Evolutionary conservation across 2,888 invertebrate genomes (phyloP).

Genomic region (Embidobia sp.): DNA sequence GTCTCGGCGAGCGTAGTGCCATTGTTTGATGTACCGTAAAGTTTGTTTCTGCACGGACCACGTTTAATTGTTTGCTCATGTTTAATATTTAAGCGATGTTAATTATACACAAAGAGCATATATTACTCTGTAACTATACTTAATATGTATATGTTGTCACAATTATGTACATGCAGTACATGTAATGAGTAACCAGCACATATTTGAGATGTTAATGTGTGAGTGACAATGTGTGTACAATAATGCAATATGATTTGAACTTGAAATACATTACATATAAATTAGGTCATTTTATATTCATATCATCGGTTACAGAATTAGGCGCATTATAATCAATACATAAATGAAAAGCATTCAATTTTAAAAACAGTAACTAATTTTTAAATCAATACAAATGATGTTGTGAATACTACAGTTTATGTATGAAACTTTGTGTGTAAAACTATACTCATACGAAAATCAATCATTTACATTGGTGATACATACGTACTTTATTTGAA

Average conservation of each 20-base stretch:
- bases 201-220: conserved; percentile 37
- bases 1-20: too few species aligned
- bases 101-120: conserved; percentile 17
- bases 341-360: too few species aligned
- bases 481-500: too few species aligned
- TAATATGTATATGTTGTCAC: conserved; percentile 34
- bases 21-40: conserved; percentile 1
- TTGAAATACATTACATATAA: conserved; percentile 23
- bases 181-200: conserved; percentile 33
- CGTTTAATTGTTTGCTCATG: conserved; percentile 13
- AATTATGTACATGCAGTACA: conserved; percentile 9
- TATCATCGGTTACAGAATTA: neutral
- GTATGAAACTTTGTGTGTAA: neutral
- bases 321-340: too few species aligned
- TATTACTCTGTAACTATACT: conserved; percentile 24
- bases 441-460: too few species aligned
- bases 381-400: too few species aligned
- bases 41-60: neutral
- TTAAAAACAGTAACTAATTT: too few species aligned
- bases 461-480: too few species aligned
- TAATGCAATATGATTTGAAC: conserved; percentile 29
- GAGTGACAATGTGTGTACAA: conserved; percentile 14
- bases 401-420: too few species aligned
- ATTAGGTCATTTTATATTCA: conserved; percentile 19
- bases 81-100: conserved; percentile 28